These are phyloP conservation scores for Pseudomyrmex dendroicus DNA, from an alignment of 1,140 invertebrate genomes.

Conservation along the genomic window DNA sequence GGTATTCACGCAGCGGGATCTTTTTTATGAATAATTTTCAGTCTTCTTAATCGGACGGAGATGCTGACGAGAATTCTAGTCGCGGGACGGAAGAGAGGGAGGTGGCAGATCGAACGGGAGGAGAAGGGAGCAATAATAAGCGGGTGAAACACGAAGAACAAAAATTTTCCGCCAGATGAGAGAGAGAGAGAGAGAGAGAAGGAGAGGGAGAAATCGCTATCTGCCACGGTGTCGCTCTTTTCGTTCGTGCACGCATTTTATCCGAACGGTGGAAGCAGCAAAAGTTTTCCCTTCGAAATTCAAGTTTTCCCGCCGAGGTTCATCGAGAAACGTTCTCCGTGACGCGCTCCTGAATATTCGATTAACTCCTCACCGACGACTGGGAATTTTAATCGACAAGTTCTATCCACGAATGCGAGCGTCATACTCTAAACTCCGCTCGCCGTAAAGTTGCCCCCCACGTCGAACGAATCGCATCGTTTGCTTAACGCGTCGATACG, in stretches of 20 bases:
- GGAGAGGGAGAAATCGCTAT: background rate
- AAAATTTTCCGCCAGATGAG: background rate
- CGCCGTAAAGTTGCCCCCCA: constrained; percentile 22
- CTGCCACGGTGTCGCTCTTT: constrained; percentile 17
- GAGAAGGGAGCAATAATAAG: constrained; percentile 10
- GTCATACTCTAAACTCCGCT: constrained; percentile 50
- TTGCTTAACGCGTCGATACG: constrained; percentile 53
- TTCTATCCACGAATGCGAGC: constrained; percentile 46
- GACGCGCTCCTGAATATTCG: constrained; percentile 70
- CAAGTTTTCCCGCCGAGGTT: constrained; percentile 54
- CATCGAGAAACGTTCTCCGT: constrained; percentile 35
- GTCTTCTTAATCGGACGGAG: constrained; percentile 30
- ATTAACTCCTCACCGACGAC: constrained; percentile 69
- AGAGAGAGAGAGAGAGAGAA: too few species aligned
- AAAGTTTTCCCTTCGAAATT: constrained; percentile 35
- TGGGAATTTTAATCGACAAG: constrained; percentile 71
- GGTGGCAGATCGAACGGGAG: too few species aligned
- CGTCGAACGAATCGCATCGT: constrained; percentile 41
- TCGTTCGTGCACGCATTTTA: constrained; percentile 18
- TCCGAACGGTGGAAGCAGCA: background rate
- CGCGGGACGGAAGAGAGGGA: background rate
- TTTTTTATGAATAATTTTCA: constrained; percentile 44
- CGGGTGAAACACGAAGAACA: constrained; percentile 1
- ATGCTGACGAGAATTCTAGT: background rate
- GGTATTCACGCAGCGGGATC: constrained; percentile 10